phyloP scores from a whole-genome alignment of 2,797 vertebrate genomes.

The Labroides dimidiatus region DNA sequence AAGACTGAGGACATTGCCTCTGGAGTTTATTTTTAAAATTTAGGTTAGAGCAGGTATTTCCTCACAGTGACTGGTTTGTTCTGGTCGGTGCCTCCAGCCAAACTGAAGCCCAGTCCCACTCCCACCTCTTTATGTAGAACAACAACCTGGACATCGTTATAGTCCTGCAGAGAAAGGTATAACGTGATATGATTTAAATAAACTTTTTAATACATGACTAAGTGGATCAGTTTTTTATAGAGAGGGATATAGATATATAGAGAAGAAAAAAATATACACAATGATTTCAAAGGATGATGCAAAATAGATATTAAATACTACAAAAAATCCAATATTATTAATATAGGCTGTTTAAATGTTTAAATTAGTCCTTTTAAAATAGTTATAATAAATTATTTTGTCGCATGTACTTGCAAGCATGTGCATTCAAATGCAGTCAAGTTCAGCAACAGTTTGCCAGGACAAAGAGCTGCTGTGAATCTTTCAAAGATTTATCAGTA shows the following conservation, averaged over 20 bases:
- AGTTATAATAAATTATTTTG: no score
- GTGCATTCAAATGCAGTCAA: no score
- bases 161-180: conserved; percentile 69
- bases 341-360: no score
- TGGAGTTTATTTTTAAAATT: not conserved
- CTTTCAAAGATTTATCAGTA: no score
- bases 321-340: no score
- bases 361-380: no score
- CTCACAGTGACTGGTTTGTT: conserved; percentile 86
- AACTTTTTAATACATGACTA: not conserved
- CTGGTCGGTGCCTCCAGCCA: conserved; percentile 87
- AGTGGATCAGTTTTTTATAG: no score
- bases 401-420: no score
- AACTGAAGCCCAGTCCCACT: conserved; percentile 85
- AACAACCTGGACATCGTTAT: conserved; percentile 83
- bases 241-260: not conserved
- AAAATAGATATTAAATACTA: not conserved
- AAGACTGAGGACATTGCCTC: not conserved
- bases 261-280: not conserved
- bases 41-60: conserved; percentile 8
- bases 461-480: no score
- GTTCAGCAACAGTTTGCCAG: no score
- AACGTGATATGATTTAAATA: not conserved
- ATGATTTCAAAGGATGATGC: not conserved
- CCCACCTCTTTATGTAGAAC: conserved; percentile 88